Base-by-base conservation (phyloP, 2,888 invertebrate genomes). In the Mesopsocus fuscifrons region DNA sequence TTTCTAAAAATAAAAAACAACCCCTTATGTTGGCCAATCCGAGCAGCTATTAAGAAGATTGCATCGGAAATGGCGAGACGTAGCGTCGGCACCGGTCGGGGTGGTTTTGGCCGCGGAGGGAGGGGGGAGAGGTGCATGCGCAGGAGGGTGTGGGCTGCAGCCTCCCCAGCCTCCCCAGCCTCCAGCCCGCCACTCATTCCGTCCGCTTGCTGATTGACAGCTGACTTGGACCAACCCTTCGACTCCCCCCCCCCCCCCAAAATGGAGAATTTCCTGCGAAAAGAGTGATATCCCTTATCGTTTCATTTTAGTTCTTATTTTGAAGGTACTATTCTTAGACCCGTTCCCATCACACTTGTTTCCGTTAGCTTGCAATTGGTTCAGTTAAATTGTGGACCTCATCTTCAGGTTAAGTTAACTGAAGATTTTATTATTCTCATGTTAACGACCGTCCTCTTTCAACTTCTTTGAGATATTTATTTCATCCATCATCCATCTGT, bases 51-150 rank as follows among this genome's bases (percentile, higher is more conserved):
- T 47, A 44, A 42, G 40, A 34, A 46, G 47, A 47, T 47, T 47
- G 42, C 47, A 44, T 41, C 34, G 44, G 45, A 48, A 45, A 48
- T 48, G 48, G 48, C 48, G 46, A 38, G 38, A 38, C 38, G 20
- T n/a, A 18, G 17, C 20, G 38, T 18, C 38, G 21, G 38, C 15
- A 20, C n/a, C 20, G 21, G 20, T 38, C 16, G 20, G 21, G 38
- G 17, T 20, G 15, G 38, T 20, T 38, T 15, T 18, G 38, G 16
- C 16, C n/a, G 20, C 38, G 38, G 20, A 13, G 20, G 16, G 20
- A 5, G 15, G 8, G 38, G 38, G 38, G 21, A 18, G n/a, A 18
- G n/a, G 38, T 20, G 38, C 38, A 20, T 6, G 26, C 26, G 26
- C 26, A 26, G 18, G 16, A 17, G 11, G 5, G 16, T 21, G n/a